Evolutionary conservation across 2,888 invertebrate genomes (phyloP).

Genomic region (Arrhopalites spinosus): DNA sequence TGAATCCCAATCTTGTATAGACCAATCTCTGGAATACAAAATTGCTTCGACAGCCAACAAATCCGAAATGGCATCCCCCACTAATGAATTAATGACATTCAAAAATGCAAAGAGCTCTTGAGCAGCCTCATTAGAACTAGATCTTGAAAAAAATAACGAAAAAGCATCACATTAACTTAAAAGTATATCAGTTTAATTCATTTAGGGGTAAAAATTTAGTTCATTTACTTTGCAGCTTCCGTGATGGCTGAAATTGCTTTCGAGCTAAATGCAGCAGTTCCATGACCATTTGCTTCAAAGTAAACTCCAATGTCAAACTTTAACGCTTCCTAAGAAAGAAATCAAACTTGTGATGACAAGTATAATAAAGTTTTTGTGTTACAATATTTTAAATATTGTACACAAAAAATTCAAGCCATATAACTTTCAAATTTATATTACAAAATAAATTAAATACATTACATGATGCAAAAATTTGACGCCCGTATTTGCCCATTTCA

Average conservation of each 20-base stretch:
- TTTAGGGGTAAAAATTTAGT: no score
- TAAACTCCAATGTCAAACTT: slow-evolving; percentile 92
- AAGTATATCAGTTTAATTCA: neutral
- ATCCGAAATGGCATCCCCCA: slow-evolving; percentile 97
- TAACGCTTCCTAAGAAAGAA: slow-evolving; percentile 84
- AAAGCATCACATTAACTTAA: neutral
- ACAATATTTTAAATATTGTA: no score
- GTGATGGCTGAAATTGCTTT: slow-evolving; percentile 65
- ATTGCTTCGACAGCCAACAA: slow-evolving; percentile 91
- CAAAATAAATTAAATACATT: no score
- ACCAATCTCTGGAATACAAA: slow-evolving; percentile 79
- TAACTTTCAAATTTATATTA: no score
- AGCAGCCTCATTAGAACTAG: slow-evolving; percentile 64
- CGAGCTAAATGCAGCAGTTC: slow-evolving; percentile 85
- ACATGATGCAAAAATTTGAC: slow-evolving; percentile 63
- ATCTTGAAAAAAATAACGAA: neutral
- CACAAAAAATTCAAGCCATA: no score
- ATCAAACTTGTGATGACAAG: no score
- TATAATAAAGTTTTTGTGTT: no score
- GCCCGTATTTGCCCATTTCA: slow-evolving; percentile 90
- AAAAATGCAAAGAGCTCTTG: slow-evolving; percentile 71
- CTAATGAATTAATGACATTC: slow-evolving; percentile 89
- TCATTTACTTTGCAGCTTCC: slow-evolving; percentile 56
- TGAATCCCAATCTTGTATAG: slow-evolving; percentile 76
- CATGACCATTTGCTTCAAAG: slow-evolving; percentile 99